Base-by-base conservation (phyloP, 2,113 vertebrate species). In the Columba livia region DNA sequence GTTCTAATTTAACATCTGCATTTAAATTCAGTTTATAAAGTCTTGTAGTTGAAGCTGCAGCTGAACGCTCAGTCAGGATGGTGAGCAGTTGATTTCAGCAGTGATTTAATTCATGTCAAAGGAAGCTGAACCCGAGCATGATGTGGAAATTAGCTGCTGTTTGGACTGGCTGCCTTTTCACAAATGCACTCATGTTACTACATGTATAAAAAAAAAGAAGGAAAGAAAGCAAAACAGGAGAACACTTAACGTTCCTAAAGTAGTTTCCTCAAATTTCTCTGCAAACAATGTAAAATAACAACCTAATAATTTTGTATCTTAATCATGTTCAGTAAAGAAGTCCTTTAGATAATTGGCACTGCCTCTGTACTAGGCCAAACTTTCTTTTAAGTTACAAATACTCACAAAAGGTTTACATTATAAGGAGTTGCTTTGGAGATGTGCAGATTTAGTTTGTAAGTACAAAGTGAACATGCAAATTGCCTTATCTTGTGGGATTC, bases 391-490 rank as follows among this genome's bases (percentile, higher is more conserved):
- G 97, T 98, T 98, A 98, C 98, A 98, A 98, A 98, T 97, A 97
- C 97, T 98, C 97, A 98, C 97, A 98, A 98, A 98, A 99, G 99
- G 99, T 99, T 99, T 99, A 99, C 98, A 98, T 98, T 98, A 98
- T 98, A 98, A 98, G 98, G 97, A 98, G 98, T 98, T 98, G 98
- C 98, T 97, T 98, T 99, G 98, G 98, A 99, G 98, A 99, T 98
- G 97, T 98, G 98, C 98, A 98, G 98, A 99, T 99, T 99, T 99
- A 99, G 99, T 99, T 99, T 99, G 99, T 98, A 98, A 98, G 98
- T 97, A 98, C 98, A 98, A 98, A 99, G 99, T 98, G 98, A 99
- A 99, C 99, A 99, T 99, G 99, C 99, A 99, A 99, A 99, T 99
- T 98, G 98, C 97, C 98, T 99, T 99, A 99, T 99, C 99, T 99